Evolutionary conservation across 2,888 invertebrate species (phyloP).

Genomic region (Himalopsyche japonica): DNA sequence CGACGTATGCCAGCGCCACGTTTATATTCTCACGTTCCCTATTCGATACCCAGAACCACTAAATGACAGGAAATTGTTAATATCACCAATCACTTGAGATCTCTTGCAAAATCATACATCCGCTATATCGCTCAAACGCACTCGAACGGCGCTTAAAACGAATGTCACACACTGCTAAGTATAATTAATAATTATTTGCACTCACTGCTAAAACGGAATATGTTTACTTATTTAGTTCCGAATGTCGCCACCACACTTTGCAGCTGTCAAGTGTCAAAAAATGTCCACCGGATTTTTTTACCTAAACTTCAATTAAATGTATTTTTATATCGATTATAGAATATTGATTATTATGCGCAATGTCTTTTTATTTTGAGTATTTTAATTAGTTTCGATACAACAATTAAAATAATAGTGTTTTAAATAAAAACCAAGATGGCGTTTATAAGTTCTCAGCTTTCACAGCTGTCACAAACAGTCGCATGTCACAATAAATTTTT

Average conservation of each 20-base stretch:
- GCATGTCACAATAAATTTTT: no score
- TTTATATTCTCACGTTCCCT: constrained; percentile 44
- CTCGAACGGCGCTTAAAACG: not conserved
- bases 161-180: not conserved
- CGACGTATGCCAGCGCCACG: constrained; percentile 74
- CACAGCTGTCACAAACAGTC: no score
- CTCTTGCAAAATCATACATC: constrained; percentile 14
- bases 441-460: no score
- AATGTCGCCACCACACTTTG: not conserved
- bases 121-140: constrained; percentile 5
- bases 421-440: not conserved
- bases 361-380: not conserved
- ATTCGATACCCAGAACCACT: constrained; percentile 14
- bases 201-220: not conserved
- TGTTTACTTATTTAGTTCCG: not conserved
- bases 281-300: not conserved
- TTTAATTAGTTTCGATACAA: no score
- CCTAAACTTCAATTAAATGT: no score
- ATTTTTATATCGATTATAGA: no score
- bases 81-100: constrained; percentile 1
- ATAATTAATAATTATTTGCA: not conserved
- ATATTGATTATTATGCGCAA: no score
- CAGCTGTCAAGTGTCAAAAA: not conserved
- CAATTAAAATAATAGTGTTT: no score
- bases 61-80: constrained; percentile 21